Base-by-base conservation (phyloP, 37 sponge, comb jelly and placozoan genomes). In the Aplysina aerophoba region DNA sequence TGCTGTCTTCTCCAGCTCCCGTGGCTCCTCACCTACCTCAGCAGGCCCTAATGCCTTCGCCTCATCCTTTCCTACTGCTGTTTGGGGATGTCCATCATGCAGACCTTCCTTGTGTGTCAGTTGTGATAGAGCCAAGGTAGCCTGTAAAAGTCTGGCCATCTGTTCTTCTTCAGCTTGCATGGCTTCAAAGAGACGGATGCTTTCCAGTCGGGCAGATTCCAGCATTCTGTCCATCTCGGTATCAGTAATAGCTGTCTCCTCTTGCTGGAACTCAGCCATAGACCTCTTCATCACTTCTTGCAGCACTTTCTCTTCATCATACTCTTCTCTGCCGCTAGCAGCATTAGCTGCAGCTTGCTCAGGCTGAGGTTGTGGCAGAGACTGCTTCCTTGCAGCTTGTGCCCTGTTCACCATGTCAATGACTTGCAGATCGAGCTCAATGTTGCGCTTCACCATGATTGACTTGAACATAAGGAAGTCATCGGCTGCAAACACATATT, bases 401-500 rank as follows among this genome's bases (percentile, higher is more conserved):
- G 59, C 33, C 30, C 36, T 31, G 5, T 62, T 44, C 67, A 89
- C 57, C 19, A 90, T 22, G 2, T 78, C 82, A 0, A 92, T 25
- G 40, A 91, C 96, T 55, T 92, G 83, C 31, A 64, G 38, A 39
- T 95, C 89, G 24, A 95, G 87, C 21, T 91, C 95, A 55, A 75
- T 86, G 50, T 96, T 94, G 31, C 81, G 82, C 27, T 87, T 79
- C 22, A 89, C 90, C 97, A 96, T 94, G 30, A 91, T 81, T 15
- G 54, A 20, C 30, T 93, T 96, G 81, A 96, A 96, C 57, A 87
- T 20, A 8, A 87, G 80, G 73, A 89, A 94, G 57, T 96, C 89
- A 6, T 94, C 92, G 40, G 87, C 92, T 28, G 97, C 94, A 25
- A 83, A 30, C 14, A 96, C 66, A 27, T 68, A 73, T 41, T 92